Percentiles rank a stretch among this genome's conserved stretches.
These are phyloP conservation scores for Otus sunia DNA, from an alignment of 2,113 vertebrate genomes.

Conservation along the genomic window DNA sequence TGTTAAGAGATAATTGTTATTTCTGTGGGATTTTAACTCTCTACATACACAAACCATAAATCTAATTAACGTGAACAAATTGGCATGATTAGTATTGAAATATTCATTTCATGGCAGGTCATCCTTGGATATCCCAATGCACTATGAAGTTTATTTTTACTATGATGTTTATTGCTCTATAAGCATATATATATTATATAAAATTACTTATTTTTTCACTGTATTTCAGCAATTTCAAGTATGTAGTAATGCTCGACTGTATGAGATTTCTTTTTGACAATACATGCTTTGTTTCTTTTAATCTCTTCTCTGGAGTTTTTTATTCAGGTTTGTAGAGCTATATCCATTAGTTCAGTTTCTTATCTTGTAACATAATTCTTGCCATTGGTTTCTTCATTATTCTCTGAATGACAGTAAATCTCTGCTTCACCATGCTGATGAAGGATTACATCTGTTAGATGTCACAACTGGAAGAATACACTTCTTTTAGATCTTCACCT, in stretches of 20 bases:
- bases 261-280: constrained; percentile 11
- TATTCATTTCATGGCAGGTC: constrained; percentile 34
- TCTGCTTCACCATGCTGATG: background rate
- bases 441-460: constrained; percentile 61
- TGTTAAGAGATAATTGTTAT: background rate
- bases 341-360: constrained; percentile 46
- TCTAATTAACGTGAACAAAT: constrained; percentile 10
- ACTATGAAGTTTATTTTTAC: background rate
- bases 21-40: constrained; percentile 30
- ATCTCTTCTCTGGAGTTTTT: background rate
- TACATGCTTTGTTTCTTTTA: constrained; percentile 28
- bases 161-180: background rate
- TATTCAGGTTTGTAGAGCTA: constrained; percentile 1
- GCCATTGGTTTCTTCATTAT: constrained; percentile 42
- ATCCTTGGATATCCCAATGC: background rate
- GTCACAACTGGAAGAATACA: constrained; percentile 3
- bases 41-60: background rate
- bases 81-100: constrained; percentile 19
- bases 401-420: constrained; percentile 55
- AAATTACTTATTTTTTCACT: constrained; percentile 1
- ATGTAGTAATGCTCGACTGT: background rate
- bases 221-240: background rate
- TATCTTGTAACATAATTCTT: constrained; percentile 54
- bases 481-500: constrained; percentile 51
- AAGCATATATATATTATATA: background rate